Base-by-base conservation (phyloP, 1,140 invertebrate genomes). In the Zaprionus gabonicus region DNA sequence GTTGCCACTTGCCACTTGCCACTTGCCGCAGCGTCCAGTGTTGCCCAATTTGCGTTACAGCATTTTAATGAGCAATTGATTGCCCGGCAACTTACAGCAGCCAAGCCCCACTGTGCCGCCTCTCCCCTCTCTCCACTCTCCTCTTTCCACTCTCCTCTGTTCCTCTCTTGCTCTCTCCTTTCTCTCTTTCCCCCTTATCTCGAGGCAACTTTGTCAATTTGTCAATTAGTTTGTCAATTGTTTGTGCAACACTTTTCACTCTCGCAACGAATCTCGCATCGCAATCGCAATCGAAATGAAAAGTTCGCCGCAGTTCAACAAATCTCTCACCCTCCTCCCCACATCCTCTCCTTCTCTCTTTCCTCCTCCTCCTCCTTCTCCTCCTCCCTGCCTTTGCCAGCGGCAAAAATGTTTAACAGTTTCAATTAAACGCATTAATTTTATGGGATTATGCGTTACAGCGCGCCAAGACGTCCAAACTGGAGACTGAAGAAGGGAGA, bases 341-440 rank as follows among this genome's bases (percentile, higher is more conserved):
- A 4, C 28, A 59, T 31, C 46, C 20, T 10, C 57, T 36, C 25
- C 17, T 12, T 51, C 46, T 20, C 38, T 12, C 51, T 31, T 10
- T 25, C 15, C 23, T 63, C 20, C 46, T 23, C n/a, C n/a, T 38
- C 60, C 41, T 49, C 31, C 10, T 23, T 0, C 23, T 23, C 23
- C 23, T 57, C 64, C 44, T 53, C 41, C 31, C 15, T 60, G n/a
- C 12, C 49, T 58, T 65, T 65, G 79, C 68, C 70, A 49, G 72
- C 31, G 76, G 72, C 80, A 66, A 69, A 76, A 76, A 76, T 81
- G 59, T 75, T 88, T 81, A 88, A 88, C 84, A 88, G 84, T 90
- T 88, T 88, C 85, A 90, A 88, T 90, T 90, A 90, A 88, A 88
- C 78, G 81, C 85, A 90, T 88, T 88, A 90, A 90, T 88, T 88